Conservation (phyloP, 2,888 invertebrate species). For the Incurvaria masculella region DNA sequence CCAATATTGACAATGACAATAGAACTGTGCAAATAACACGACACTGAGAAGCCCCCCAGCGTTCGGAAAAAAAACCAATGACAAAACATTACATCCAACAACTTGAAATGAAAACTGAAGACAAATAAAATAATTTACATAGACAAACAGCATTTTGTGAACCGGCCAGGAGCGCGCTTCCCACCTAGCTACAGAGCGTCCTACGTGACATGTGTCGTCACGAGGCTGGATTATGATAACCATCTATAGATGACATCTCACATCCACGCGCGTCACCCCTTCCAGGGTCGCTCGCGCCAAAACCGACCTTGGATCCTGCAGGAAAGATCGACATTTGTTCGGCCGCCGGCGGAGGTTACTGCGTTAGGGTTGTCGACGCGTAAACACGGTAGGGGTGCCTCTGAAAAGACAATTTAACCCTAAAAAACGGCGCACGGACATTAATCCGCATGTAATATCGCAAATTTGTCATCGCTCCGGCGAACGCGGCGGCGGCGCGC, state of each 20-base stretch:
- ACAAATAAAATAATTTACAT: slow-evolving; percentile 39
- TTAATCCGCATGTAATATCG: slow-evolving; percentile 57
- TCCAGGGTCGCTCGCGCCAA: slow-evolving; percentile 31
- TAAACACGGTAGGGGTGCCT: slow-evolving; percentile 28
- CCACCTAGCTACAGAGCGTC: not conserved
- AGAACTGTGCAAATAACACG: not conserved
- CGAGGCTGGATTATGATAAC: slow-evolving; percentile 55
- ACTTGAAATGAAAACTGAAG: slow-evolving; percentile 19
- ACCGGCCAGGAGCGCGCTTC: slow-evolving; percentile 22
- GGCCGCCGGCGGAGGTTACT: too few relatives aligned
- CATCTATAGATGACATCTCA: slow-evolving; percentile 51
- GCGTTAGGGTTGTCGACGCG: slow-evolving; percentile 17
- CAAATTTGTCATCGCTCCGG: slow-evolving; percentile 52
- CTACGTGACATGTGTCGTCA: slow-evolving; percentile 52
- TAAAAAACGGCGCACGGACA: slow-evolving; percentile 52
- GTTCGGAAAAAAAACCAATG: not conserved
- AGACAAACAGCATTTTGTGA: slow-evolving; percentile 43
- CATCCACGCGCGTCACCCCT: slow-evolving; percentile 49
- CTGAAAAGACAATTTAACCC: slow-evolving; percentile 56
- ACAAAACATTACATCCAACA: not conserved
- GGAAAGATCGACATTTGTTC: too few relatives aligned
- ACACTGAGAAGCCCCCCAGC: not conserved
- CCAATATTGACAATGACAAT: too few relatives aligned
- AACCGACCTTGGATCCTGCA: slow-evolving; percentile 22
- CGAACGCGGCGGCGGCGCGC: slow-evolving; percentile 31